These are phyloP conservation scores for Beris chalybata DNA, from an alignment of 2,888 invertebrate genomes.

Conservation along the genomic window DNA sequence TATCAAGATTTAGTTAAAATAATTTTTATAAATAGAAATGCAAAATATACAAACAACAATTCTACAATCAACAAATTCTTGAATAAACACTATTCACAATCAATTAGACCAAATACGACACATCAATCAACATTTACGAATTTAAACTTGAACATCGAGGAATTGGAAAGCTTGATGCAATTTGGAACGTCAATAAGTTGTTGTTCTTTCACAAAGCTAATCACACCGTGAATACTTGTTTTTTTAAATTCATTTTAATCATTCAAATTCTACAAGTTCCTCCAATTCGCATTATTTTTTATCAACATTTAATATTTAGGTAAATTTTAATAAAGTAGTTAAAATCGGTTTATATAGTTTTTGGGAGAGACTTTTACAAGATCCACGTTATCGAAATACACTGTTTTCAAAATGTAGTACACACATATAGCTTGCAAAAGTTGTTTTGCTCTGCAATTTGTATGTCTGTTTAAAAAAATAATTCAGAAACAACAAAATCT, in stretches of 20 bases:
- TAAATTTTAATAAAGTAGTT: neutral
- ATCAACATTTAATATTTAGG: neutral
- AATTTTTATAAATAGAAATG: conserved; percentile 10
- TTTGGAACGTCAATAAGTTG: conserved; percentile 1
- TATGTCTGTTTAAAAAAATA: too few species aligned
- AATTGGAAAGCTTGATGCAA: neutral
- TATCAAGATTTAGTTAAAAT: neutral
- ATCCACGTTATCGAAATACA: too few species aligned
- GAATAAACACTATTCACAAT: conserved; percentile 14
- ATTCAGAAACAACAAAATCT: too few species aligned
- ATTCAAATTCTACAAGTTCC: too few species aligned
- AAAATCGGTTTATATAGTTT: too few species aligned
- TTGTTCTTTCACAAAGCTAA: conserved; percentile 24
- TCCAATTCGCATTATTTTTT: too few species aligned
- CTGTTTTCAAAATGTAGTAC: too few species aligned
- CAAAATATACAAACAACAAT: conserved; percentile 13
- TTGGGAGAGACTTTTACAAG: neutral
- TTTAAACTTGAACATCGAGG: conserved; percentile 1
- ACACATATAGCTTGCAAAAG: too few species aligned
- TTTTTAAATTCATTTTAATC: too few species aligned
- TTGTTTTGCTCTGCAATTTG: too few species aligned
- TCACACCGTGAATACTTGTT: too few species aligned
- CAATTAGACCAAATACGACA: conserved; percentile 1
- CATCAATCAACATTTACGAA: conserved; percentile 8
- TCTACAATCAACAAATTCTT: neutral